A percentile compares a stretch with the other conserved stretches of the same genome.
Conservation (phyloP, 2,888 invertebrate genomes). For the Spisula solida region DNA sequence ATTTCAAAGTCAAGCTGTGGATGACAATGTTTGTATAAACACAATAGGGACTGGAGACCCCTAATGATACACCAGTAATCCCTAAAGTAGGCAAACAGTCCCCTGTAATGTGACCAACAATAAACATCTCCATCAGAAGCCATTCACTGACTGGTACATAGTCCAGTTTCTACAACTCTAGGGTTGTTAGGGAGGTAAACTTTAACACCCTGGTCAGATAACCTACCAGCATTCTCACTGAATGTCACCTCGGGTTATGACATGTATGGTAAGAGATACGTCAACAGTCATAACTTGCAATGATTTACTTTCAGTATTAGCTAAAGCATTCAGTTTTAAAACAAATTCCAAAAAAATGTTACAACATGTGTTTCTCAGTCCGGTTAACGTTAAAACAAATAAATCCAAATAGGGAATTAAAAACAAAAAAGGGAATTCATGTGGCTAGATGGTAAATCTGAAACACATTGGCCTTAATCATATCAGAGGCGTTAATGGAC, state of each 20-base stretch:
- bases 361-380: neutral
- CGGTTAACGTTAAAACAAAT: neutral
- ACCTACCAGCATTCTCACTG: neutral
- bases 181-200: neutral
- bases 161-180: neutral
- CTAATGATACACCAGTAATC: neutral
- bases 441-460: neutral
- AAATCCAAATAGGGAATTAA: neutral
- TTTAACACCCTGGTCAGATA: neutral
- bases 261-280: neutral
- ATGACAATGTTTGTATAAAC: neutral
- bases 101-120: neutral
- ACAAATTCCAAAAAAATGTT: neutral
- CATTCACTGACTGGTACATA: conserved; percentile 15
- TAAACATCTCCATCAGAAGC: conserved; percentile 1
- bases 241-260: neutral
- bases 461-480: neutral
- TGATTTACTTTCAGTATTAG: neutral
- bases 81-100: neutral
- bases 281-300: neutral
- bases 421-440: neutral
- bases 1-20: neutral
- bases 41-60: neutral
- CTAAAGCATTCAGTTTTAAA: neutral
- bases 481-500: neutral